Evolutionary conservation across 2,888 invertebrate species (phyloP).

Genomic region (Hermaeophaga mercurialis): DNA sequence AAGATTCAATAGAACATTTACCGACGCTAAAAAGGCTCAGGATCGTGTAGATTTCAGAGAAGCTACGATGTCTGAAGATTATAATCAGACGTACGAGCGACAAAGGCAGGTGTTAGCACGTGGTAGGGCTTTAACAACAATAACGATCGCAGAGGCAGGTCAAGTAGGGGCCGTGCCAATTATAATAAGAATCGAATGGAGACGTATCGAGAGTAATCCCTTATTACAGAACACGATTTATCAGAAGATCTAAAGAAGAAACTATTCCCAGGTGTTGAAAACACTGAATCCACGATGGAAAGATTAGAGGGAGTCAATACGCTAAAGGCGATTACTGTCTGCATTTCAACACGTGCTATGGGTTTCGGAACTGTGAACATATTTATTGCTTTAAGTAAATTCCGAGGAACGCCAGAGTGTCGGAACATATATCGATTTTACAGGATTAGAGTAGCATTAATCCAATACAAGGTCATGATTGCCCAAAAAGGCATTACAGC

Average conservation of each 20-base stretch:
- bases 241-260: conserved; percentile 5
- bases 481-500: not conserved
- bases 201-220: not conserved
- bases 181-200: not conserved
- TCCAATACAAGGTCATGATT: not conserved
- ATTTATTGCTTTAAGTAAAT: not conserved
- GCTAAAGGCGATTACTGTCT: not conserved
- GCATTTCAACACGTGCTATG: not conserved
- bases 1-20: too few relatives aligned
- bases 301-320: not conserved
- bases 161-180: not conserved
- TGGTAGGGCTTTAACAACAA: too few relatives aligned
- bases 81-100: too few relatives aligned
- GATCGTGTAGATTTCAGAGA: too few relatives aligned
- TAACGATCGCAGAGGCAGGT: too few relatives aligned
- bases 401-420: not conserved
- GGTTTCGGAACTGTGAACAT: not conserved
- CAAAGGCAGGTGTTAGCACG: too few relatives aligned
- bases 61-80: too few relatives aligned
- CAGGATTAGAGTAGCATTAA: not conserved
- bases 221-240: not conserved
- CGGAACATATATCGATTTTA: conserved; percentile 4
- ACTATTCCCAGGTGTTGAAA: not conserved
- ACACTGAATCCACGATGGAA: not conserved
- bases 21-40: too few relatives aligned